Evolutionary conservation across 1,140 invertebrate species (phyloP).

Genomic region (Drosophila funebris): DNA sequence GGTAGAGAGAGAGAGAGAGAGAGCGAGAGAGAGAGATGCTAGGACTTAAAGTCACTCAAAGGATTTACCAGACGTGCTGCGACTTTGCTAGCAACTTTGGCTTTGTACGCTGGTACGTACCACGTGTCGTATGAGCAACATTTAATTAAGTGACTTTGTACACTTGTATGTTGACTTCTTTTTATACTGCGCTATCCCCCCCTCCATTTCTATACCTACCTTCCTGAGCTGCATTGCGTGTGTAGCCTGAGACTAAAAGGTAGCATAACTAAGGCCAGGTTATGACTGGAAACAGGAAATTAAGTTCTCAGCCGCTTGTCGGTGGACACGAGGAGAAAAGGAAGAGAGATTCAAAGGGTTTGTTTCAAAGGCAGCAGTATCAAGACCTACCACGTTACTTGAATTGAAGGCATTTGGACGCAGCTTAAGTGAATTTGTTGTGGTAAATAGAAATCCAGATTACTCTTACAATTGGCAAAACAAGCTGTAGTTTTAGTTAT

Average conservation of each 20-base stretch:
- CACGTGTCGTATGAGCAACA: conserved; percentile 54
- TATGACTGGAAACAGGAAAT: conserved; percentile 59
- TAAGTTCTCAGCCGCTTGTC: conserved; percentile 47
- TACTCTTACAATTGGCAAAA: neutral
- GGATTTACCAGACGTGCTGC: conserved; percentile 33
- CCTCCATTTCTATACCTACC: too few relatives aligned
- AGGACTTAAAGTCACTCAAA: conserved; percentile 61
- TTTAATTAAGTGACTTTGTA: conserved; percentile 62
- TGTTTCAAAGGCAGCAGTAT: conserved; percentile 3
- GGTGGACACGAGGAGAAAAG: neutral
- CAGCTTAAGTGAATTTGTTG: conserved; percentile 51
- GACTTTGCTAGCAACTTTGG: conserved; percentile 1
- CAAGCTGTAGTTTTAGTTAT: neutral
- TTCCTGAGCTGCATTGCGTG: conserved; percentile 34
- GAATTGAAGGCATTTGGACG: conserved; percentile 45
- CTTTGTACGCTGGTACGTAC: conserved; percentile 16
- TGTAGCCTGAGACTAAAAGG: conserved; percentile 2
- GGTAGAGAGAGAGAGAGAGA: neutral
- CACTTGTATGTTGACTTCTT: conserved; percentile 29
- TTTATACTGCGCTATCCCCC: neutral
- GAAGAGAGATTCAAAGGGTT: neutral
- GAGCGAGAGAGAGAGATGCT: neutral
- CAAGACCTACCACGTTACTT: conserved; percentile 28
- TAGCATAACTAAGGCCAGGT: conserved; percentile 17
- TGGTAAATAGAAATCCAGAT: conserved; percentile 33